A percentile compares a stretch with the other conserved stretches of the same genome.
These are phyloP conservation scores for Lordiphosa fenestrarum DNA, from an alignment of 2,888 invertebrate genomes.

Conservation along the genomic window DNA sequence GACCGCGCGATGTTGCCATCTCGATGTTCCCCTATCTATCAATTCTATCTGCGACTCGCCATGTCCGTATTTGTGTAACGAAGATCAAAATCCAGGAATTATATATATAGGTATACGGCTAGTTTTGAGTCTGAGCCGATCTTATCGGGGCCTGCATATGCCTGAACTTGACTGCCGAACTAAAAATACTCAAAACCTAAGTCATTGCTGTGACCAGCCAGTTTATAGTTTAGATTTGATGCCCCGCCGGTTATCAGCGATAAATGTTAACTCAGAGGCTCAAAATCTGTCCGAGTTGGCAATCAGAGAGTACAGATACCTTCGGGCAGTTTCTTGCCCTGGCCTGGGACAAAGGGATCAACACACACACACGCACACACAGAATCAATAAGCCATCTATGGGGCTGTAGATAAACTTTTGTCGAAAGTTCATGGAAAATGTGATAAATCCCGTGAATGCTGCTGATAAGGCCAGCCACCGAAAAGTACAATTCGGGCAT, in stretches of 20 bases:
- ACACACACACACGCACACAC: slow-evolving; percentile 34
- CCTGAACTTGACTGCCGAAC: slow-evolving; percentile 39
- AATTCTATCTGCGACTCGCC: slow-evolving; percentile 36
- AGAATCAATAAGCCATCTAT: slow-evolving; percentile 41
- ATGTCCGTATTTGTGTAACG: slow-evolving; percentile 53
- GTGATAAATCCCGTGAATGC: slow-evolving; percentile 74
- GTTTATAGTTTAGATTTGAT: slow-evolving; percentile 6
- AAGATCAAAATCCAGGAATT: slow-evolving; percentile 64
- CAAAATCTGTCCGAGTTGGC: slow-evolving; percentile 16
- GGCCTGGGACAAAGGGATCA: slow-evolving; percentile 55
- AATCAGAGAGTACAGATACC: slow-evolving; percentile 22
- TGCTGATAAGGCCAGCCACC: slow-evolving; percentile 49
- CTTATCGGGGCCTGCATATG: not conserved
- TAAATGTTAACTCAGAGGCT: slow-evolving; percentile 42
- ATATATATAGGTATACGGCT: slow-evolving; percentile 8
- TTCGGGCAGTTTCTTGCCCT: slow-evolving; percentile 10
- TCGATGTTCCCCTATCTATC: slow-evolving; percentile 41
- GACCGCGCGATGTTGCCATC: slow-evolving; percentile 41
- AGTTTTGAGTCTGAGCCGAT: too few relatives aligned
- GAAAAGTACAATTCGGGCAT: slow-evolving; percentile 40
- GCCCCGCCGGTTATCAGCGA: slow-evolving; percentile 41
- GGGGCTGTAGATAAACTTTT: slow-evolving; percentile 75
- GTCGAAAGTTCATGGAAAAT: slow-evolving; percentile 78
- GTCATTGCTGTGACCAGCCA: slow-evolving; percentile 13
- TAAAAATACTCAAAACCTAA: slow-evolving; percentile 7